Evolutionary conservation across 2,888 invertebrate genomes (phyloP).

Genomic region (Philonicus albiceps): DNA sequence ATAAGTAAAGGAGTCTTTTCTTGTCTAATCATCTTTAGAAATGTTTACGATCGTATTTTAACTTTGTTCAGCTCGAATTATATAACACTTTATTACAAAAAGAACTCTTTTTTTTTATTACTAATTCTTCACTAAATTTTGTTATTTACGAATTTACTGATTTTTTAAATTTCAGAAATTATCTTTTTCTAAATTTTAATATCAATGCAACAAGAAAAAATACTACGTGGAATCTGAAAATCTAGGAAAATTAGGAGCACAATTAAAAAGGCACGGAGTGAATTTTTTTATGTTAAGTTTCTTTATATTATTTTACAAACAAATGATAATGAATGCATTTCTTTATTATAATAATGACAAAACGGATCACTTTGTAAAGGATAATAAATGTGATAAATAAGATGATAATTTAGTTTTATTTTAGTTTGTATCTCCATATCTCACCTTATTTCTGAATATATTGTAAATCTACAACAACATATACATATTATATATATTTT

Average conservation of each 20-base stretch:
- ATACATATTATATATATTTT: constrained; percentile 36
- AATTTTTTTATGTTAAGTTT: constrained; percentile 19
- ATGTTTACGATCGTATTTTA: too few relatives aligned
- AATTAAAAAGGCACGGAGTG: not conserved
- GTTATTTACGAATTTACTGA: too few relatives aligned
- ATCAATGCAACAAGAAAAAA: not conserved
- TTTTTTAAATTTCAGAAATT: too few relatives aligned
- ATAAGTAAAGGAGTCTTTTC: too few relatives aligned
- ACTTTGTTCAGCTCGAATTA: too few relatives aligned
- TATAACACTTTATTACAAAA: too few relatives aligned
- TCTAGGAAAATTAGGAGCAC: not conserved
- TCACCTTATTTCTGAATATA: constrained; percentile 34
- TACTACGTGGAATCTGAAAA: not conserved
- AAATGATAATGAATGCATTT: constrained; percentile 31
- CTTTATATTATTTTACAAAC: constrained; percentile 35
- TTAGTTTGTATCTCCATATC: constrained; percentile 21
- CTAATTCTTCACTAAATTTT: too few relatives aligned
- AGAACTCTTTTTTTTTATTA: too few relatives aligned
- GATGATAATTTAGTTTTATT: constrained; percentile 32
- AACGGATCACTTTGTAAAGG: constrained; percentile 17
- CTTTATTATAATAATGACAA: constrained; percentile 30
- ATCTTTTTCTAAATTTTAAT: not conserved
- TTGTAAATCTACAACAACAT: constrained; percentile 45
- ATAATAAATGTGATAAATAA: constrained; percentile 30
- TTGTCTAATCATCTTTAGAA: too few relatives aligned